A percentile compares a stretch with the other conserved stretches of the same genome.
phyloP scores from a whole-genome alignment of 2,113 vertebrate species.

The Lonchura striata region DNA sequence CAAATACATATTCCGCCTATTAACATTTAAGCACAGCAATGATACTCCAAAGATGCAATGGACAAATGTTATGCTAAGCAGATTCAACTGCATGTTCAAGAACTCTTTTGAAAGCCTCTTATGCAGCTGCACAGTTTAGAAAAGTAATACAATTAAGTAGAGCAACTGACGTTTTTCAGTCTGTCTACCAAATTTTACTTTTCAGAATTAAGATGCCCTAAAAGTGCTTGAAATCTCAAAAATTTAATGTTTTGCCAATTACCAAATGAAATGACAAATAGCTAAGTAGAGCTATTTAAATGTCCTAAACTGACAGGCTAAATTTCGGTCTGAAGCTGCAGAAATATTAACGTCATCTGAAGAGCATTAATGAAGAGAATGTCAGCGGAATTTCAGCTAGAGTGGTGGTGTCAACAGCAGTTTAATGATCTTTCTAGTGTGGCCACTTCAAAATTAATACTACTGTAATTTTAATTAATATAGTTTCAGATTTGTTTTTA shows the following conservation, averaged over 20 bases:
- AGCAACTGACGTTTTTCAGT: background rate
- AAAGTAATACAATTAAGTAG: background rate
- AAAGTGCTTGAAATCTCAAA: conserved; percentile 24
- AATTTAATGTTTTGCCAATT: conserved; percentile 27
- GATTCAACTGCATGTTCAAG: background rate
- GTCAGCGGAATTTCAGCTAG: background rate
- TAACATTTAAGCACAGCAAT: background rate
- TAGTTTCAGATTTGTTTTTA: background rate
- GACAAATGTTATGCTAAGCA: background rate
- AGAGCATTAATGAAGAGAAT: background rate
- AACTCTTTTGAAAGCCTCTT: background rate
- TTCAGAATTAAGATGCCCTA: background rate
- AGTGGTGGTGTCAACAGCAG: background rate
- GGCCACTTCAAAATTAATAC: background rate
- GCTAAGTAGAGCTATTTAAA: conserved; percentile 22
- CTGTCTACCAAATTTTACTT: conserved; percentile 11
- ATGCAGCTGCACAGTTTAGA: background rate
- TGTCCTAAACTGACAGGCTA: background rate
- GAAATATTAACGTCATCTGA: background rate
- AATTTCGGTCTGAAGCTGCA: conserved; percentile 2
- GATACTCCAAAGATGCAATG: background rate
- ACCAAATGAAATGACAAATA: conserved; percentile 27
- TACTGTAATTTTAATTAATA: background rate
- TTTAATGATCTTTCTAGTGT: background rate
- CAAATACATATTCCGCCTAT: background rate